Conservation (phyloP, 2,888 invertebrate genomes). For the Tortrix viridana region DNA sequence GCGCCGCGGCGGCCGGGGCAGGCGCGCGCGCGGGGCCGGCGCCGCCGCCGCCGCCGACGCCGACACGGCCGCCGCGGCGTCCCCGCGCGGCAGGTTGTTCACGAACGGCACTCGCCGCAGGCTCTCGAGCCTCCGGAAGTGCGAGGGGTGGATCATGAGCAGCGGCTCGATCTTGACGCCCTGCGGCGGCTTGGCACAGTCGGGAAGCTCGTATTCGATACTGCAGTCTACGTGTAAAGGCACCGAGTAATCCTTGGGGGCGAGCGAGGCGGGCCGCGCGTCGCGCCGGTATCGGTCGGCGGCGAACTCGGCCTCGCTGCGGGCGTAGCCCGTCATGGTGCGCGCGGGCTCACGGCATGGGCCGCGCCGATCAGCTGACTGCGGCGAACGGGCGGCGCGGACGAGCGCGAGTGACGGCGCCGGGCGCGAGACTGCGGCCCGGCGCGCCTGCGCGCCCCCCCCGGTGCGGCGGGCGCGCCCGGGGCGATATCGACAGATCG, state of each 20-base stretch:
- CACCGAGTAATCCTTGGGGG: constrained; percentile 92
- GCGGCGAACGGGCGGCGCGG: constrained; percentile 59
- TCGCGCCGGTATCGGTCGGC: constrained; percentile 74
- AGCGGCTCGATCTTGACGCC: constrained; percentile 92
- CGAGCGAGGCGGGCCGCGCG: constrained; percentile 77
- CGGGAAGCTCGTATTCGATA: constrained; percentile 95
- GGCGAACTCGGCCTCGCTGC: constrained; percentile 79
- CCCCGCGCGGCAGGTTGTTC: constrained; percentile 90
- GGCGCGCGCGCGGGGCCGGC: constrained; percentile 48
- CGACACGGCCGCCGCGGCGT: constrained; percentile 55
- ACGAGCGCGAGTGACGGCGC: constrained; percentile 66
- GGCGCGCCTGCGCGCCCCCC: constrained; percentile 52
- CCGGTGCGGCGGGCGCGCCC: constrained; percentile 44
- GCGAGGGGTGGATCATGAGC: constrained; percentile 95
- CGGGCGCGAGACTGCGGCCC: constrained; percentile 66
- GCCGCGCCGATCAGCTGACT: constrained; percentile 79
- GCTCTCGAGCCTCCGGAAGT: constrained; percentile 94
- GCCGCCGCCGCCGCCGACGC: constrained; percentile 44
- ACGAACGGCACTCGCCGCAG: constrained; percentile 92
- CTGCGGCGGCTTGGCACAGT: constrained; percentile 94
- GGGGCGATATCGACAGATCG: constrained; percentile 34
- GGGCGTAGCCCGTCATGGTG: constrained; percentile 81
- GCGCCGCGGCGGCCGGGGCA: constrained; percentile 48
- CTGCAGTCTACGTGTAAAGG: constrained; percentile 96
- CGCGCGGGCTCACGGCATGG: constrained; percentile 80